Evolutionary conservation across 2,113 vertebrate genomes (phyloP), one percentile per base, ranked within the genome.

Genomic region (Tichodroma muraria): DNA sequence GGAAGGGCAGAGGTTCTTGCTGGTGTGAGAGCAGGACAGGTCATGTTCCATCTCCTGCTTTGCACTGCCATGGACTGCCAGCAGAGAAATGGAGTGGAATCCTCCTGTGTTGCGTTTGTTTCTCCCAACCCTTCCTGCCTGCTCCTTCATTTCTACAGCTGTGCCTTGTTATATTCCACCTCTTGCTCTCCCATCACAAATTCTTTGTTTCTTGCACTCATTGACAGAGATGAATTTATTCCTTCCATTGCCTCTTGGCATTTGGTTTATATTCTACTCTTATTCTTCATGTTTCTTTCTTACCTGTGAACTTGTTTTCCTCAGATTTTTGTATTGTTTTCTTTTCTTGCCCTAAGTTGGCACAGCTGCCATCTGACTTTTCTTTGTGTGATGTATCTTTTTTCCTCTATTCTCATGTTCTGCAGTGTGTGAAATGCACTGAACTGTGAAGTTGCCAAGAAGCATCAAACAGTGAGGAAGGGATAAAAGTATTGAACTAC

Each of bases 371-470:
- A 84, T n/a, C 88, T 88, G 80, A 94, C 60, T 84, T 69, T 13
- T 47, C 71, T 50, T 84, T 82, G 21, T 87, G 40, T 65, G 42
- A 59, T 83, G 27, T 80, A n/a, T 86, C 80, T 92, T 82, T 86
- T 79, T 63, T 31, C 5, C 82, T 80, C 64, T 28, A n/a, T 78
- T 93, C 71, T 63, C 63, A 20, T 52, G 33, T 93, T 94, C 83
- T 71, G 33, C 44, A 56, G 77, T 18, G 80, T 94, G 86, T 86
- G 86, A 86, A 95, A 90, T 6, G 22, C 83, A 71, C 72, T 92
- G 88, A 95, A 88, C 92, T 86, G 81, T 85, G 60, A 88, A 78
- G 80, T 80, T 94, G 88, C 92, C 81, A 86, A 83, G 69, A 90
- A 90, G 80, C 77, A 57, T 73, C 92, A 54, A 44, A 86, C 30